These are phyloP conservation scores for Channa argus DNA, from an alignment of 2,113 vertebrate genomes.

Conservation along the genomic window DNA sequence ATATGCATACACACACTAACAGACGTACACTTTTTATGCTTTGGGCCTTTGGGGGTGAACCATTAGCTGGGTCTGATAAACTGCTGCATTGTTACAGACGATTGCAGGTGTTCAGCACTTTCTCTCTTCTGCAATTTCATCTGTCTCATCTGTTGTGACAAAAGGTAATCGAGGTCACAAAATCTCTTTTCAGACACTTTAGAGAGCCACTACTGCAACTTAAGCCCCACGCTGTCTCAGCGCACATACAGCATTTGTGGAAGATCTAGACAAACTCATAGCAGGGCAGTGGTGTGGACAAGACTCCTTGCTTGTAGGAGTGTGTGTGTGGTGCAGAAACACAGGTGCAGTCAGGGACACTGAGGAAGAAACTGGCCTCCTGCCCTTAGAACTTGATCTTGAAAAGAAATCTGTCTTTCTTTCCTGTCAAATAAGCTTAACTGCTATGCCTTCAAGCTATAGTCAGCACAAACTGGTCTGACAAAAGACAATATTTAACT, in stretches of 20 bases:
- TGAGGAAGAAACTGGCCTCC: conserved; percentile 67
- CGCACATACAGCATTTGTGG: neutral
- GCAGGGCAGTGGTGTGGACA: neutral
- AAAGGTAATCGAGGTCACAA: conserved; percentile 69
- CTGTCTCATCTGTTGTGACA: conserved; percentile 66
- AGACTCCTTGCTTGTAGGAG: too few species aligned
- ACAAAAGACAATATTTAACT: conserved; percentile 31
- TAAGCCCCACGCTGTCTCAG: conserved; percentile 31
- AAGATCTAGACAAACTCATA: conserved; percentile 12
- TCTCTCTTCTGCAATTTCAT: conserved; percentile 41
- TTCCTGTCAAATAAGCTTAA: conserved; percentile 75
- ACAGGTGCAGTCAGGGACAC: conserved; percentile 83
- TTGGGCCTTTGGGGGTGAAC: conserved; percentile 46
- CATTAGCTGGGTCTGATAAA: conserved; percentile 43
- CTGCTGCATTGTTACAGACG: conserved; percentile 58
- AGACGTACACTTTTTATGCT: conserved; percentile 27
- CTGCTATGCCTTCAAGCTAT: conserved; percentile 68
- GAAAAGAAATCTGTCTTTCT: conserved; percentile 76
- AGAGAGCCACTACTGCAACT: conserved; percentile 20
- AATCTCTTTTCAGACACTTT: conserved; percentile 60
- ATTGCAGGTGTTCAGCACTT: conserved; percentile 72
- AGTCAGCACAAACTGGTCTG: conserved; percentile 55
- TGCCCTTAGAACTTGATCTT: conserved; percentile 82
- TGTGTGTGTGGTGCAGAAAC: conserved; percentile 39
- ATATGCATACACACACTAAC: neutral